phyloP scores from a whole-genome alignment of 2,113 vertebrate species.

The Dolichotis patagonum region DNA sequence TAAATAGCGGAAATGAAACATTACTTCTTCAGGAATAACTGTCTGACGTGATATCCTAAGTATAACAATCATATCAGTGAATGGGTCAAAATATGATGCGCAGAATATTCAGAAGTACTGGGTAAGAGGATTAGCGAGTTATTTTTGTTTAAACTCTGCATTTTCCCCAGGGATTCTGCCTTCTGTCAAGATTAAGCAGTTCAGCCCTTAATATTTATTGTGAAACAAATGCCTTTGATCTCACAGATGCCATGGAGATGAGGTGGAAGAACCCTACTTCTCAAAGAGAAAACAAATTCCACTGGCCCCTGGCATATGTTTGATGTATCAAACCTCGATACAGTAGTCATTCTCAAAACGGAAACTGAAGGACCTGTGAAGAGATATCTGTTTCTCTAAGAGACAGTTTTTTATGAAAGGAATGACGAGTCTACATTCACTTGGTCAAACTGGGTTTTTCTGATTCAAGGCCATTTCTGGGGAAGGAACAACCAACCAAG shows the following conservation, averaged over 20 bases:
- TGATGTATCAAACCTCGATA: background rate
- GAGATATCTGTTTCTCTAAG: slow-evolving; percentile 10
- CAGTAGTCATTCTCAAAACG: background rate
- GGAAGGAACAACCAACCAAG: background rate
- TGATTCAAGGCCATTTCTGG: background rate
- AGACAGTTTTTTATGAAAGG: background rate
- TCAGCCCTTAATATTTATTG: slow-evolving; percentile 59
- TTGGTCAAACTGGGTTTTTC: background rate
- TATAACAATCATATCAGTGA: slow-evolving; percentile 1
- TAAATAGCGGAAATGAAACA: slow-evolving; percentile 9
- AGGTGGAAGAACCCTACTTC: slow-evolving; percentile 53
- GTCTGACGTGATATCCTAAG: background rate
- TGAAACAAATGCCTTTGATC: slow-evolving; percentile 71
- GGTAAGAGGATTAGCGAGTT: slow-evolving; percentile 26
- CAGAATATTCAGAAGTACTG: slow-evolving; percentile 44
- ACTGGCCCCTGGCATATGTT: slow-evolving; percentile 43
- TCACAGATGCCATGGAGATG: slow-evolving; percentile 51
- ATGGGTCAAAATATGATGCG: background rate
- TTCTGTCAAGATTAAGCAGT: slow-evolving; percentile 71
- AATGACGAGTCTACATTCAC: background rate
- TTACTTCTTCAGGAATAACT: background rate
- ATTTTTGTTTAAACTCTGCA: slow-evolving; percentile 71
- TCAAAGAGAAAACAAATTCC: slow-evolving; percentile 57
- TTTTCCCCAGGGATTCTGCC: slow-evolving; percentile 63
- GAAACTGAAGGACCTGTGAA: background rate